phyloP scores from a whole-genome alignment of 2,797 vertebrate species.

The Strix occidentalis region DNA sequence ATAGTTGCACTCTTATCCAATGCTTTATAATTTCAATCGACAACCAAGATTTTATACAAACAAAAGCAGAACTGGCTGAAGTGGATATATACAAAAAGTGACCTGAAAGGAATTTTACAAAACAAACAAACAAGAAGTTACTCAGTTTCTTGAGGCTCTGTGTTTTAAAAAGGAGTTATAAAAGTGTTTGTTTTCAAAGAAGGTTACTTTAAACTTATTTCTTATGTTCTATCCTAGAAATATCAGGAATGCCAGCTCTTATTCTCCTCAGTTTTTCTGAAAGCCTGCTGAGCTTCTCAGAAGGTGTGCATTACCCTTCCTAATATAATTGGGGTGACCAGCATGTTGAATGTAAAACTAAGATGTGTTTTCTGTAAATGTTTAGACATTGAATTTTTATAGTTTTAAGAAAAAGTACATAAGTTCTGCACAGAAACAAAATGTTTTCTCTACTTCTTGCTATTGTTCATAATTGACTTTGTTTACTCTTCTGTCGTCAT shows the following conservation, averaged over 20 bases:
- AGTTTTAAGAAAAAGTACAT: not conserved
- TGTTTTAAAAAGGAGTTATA: not conserved
- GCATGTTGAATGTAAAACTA: not conserved
- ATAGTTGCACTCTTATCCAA: not conserved
- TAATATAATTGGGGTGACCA: not conserved
- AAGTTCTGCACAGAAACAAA: not conserved
- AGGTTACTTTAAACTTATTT: not conserved
- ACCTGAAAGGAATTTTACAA: not conserved
- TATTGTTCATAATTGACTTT: not conserved
- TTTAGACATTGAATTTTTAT: not conserved
- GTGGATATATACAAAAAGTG: not conserved
- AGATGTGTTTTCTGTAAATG: not conserved
- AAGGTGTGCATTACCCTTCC: not conserved
- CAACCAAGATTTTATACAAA: not conserved
- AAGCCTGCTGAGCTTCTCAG: not conserved
- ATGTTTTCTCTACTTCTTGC: not conserved
- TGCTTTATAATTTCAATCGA: not conserved
- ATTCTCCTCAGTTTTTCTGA: not conserved
- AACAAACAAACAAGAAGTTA: not conserved
- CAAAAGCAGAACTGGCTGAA: not conserved
- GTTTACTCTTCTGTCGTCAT: not conserved
- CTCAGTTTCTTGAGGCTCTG: not conserved
- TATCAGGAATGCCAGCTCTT: not conserved
- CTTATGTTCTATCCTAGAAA: not conserved
- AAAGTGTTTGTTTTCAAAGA: not conserved